A percentile compares a stretch with the other conserved stretches of the same genome.
These are phyloP conservation scores for Crypturellus tataupa DNA, from an alignment of 2,797 vertebrate genomes.

Conservation along the genomic window DNA sequence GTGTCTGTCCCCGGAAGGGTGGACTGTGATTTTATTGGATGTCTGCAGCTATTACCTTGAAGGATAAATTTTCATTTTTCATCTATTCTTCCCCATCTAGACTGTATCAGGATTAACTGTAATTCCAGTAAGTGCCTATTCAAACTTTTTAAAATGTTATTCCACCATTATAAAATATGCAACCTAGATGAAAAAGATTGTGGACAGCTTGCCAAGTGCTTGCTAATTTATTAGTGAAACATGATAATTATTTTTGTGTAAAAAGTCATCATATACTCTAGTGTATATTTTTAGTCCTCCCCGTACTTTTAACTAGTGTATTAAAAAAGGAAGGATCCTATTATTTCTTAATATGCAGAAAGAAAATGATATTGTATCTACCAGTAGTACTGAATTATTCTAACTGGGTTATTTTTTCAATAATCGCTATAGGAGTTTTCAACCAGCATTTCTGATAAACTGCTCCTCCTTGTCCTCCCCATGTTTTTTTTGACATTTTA, in stretches of 20 bases:
- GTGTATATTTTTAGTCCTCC: background rate
- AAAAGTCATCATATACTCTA: slow-evolving; percentile 79
- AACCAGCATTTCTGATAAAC: background rate
- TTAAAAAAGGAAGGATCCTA: background rate
- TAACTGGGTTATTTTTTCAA: background rate
- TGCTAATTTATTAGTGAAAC: slow-evolving; percentile 69
- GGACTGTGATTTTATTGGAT: slow-evolving; percentile 98
- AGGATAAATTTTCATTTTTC: slow-evolving; percentile 99
- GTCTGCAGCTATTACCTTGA: slow-evolving; percentile 99
- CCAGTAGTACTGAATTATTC: background rate
- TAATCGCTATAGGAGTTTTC: background rate
- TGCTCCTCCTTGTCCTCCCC: background rate
- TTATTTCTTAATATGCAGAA: background rate
- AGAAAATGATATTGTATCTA: background rate
- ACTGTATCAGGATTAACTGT: slow-evolving; percentile 99
- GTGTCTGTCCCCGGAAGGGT: slow-evolving; percentile 99
- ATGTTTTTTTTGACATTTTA: background rate
- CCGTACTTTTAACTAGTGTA: background rate
- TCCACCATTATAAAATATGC: slow-evolving; percentile 81
- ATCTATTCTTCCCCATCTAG: slow-evolving; percentile 99
- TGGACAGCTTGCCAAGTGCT: slow-evolving; percentile 59
- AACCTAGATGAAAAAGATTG: slow-evolving; percentile 75
- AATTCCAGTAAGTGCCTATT: slow-evolving; percentile 99
- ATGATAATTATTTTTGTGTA: slow-evolving; percentile 76
- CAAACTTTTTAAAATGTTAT: slow-evolving; percentile 90